phyloP scores from a whole-genome alignment of 1,140 invertebrate species.

The Drosophila truncata region DNA sequence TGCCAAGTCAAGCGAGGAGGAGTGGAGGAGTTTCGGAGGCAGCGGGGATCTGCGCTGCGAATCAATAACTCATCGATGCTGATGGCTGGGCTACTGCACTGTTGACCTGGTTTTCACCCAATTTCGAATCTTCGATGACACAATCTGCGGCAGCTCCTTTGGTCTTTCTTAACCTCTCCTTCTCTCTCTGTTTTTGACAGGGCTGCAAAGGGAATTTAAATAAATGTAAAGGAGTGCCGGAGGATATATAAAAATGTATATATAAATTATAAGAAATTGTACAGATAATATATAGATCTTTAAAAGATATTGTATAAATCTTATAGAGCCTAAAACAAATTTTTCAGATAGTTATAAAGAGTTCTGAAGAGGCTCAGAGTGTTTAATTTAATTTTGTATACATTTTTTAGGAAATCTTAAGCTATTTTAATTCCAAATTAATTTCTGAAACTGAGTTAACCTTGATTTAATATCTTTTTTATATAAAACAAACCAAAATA shows the following conservation, averaged over 20 bases:
- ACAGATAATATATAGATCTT: too few species aligned
- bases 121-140: conserved; percentile 43
- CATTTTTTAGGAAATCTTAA: background rate
- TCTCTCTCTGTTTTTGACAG: background rate
- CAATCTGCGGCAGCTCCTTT: conserved; percentile 43
- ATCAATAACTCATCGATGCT: conserved; percentile 24
- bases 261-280: background rate
- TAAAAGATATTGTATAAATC: background rate
- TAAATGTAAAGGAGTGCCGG: background rate
- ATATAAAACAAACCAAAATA: too few species aligned
- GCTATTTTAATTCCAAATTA: too few species aligned
- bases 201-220: conserved; percentile 3
- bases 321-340: too few species aligned
- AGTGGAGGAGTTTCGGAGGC: conserved; percentile 8
- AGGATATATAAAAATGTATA: background rate
- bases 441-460: too few species aligned
- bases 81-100: conserved; percentile 70
- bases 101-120: conserved; percentile 66
- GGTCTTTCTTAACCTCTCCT: background rate
- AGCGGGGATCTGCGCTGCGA: conserved; percentile 21
- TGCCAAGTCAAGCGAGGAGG: conserved; percentile 39
- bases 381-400: background rate
- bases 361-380: background rate
- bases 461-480: background rate
- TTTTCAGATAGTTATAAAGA: background rate